phyloP scores from a whole-genome alignment of 1,140 invertebrate species.

The Heliconius eleuchia region DNA sequence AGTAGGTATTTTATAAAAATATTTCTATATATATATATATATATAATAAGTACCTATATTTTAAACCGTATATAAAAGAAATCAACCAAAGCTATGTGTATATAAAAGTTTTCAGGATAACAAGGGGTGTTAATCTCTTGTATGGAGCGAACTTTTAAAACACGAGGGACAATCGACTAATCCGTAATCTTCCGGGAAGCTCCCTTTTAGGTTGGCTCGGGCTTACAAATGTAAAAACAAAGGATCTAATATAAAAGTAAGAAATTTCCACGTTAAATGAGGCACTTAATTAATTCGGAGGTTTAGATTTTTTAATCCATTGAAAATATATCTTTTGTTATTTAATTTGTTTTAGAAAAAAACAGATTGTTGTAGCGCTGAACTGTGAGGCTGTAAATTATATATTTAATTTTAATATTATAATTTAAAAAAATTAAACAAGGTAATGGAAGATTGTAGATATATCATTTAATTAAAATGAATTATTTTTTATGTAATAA shows the following conservation, averaged over 20 bases:
- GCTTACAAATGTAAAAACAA: conserved; percentile 35
- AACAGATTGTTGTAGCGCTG: too few relatives aligned
- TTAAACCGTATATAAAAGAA: too few relatives aligned
- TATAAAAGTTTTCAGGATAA: conserved; percentile 38
- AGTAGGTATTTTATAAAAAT: too few relatives aligned
- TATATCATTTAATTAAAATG: neutral
- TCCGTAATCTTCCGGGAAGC: conserved; percentile 50
- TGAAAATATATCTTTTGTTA: neutral
- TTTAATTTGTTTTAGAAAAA: neutral
- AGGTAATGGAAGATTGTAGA: too few relatives aligned
- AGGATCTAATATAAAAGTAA: conserved; percentile 20
- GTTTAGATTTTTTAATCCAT: neutral
- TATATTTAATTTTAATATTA: too few relatives aligned
- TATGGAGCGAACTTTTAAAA: conserved; percentile 52
- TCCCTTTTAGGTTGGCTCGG: conserved; percentile 46
- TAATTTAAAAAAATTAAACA: too few relatives aligned
- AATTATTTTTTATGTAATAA: neutral
- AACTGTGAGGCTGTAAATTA: too few relatives aligned
- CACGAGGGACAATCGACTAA: conserved; percentile 61
- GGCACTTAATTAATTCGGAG: conserved; percentile 11
- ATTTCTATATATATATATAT: too few relatives aligned
- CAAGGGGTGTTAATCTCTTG: conserved; percentile 51
- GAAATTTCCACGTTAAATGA: conserved; percentile 18
- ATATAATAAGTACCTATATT: too few relatives aligned
- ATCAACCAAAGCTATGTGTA: neutral